Conservation (phyloP, 2,888 invertebrate genomes). For the Lasioglossum zephyrum region DNA sequence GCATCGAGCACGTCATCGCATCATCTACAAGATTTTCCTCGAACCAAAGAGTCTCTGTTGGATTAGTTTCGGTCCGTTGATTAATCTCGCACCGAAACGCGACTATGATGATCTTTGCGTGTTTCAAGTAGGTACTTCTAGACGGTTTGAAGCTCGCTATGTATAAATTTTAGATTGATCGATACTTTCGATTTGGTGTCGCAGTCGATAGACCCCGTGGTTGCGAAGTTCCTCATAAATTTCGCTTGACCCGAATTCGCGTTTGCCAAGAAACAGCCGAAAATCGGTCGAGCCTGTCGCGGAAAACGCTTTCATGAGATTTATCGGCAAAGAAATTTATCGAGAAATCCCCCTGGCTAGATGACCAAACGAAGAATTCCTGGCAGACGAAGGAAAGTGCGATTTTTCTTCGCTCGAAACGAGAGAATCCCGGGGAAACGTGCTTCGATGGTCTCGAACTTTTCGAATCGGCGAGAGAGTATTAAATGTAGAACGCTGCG, state of each 20-base stretch:
- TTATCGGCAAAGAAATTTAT: conserved; percentile 12
- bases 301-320: conserved; percentile 2
- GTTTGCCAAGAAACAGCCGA: conserved; percentile 32
- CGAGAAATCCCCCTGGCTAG: not conserved
- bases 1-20: not conserved
- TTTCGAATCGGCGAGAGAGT: not conserved
- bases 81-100: not conserved
- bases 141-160: not conserved
- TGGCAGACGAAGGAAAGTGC: not conserved
- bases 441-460: not conserved
- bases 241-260: conserved; percentile 29
- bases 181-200: conserved; percentile 4
- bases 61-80: not conserved
- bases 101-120: not conserved
- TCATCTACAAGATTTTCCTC: not conserved
- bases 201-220: not conserved
- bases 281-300: conserved; percentile 17
- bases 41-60: not conserved
- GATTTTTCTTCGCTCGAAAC: not conserved
- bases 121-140: not conserved
- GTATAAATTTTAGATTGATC: not conserved
- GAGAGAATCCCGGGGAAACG: not conserved
- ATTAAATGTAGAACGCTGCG: conserved; percentile 27
- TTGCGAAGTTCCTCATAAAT: conserved; percentile 34
- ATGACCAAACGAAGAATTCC: not conserved